A percentile compares a stretch with the other conserved stretches of the same genome.
These are phyloP conservation scores for Urocolius indicus DNA, from an alignment of 2,113 vertebrate species.

Conservation along the genomic window DNA sequence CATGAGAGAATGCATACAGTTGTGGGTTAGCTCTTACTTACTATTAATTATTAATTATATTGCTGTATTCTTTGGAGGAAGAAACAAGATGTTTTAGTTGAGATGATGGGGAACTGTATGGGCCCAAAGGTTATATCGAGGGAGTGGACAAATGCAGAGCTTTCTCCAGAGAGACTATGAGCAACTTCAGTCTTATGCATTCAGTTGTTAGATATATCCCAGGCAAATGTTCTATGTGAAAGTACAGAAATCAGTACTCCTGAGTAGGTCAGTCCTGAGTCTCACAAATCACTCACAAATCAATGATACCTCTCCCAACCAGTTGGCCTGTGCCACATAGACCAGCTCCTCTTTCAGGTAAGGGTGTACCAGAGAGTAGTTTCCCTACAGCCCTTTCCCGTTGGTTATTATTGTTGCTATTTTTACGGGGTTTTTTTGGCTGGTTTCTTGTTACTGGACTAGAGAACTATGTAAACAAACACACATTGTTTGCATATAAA, in stretches of 20 bases:
- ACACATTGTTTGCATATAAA: not conserved
- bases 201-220: not conserved
- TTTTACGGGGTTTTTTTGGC: too few relatives aligned
- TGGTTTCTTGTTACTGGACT: not conserved
- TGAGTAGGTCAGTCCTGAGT: too few relatives aligned
- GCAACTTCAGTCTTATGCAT: not conserved
- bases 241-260: accelerated
- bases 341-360: not conserved
- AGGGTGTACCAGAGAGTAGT: accelerated
- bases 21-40: conserved; percentile 23
- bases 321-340: accelerated
- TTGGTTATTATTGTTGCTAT: too few relatives aligned
- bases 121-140: not conserved
- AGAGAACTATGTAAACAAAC: not conserved
- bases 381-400: not conserved
- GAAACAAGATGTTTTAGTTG: not conserved
- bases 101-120: not conserved
- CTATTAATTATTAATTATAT: conserved; percentile 29
- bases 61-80: not conserved
- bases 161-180: not conserved
- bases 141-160: not conserved
- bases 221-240: not conserved
- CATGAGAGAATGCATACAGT: not conserved
- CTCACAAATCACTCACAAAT: not conserved
- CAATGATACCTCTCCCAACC: accelerated